phyloP scores from a whole-genome alignment of 2,888 invertebrate species.

The Ectobius pallidus region DNA sequence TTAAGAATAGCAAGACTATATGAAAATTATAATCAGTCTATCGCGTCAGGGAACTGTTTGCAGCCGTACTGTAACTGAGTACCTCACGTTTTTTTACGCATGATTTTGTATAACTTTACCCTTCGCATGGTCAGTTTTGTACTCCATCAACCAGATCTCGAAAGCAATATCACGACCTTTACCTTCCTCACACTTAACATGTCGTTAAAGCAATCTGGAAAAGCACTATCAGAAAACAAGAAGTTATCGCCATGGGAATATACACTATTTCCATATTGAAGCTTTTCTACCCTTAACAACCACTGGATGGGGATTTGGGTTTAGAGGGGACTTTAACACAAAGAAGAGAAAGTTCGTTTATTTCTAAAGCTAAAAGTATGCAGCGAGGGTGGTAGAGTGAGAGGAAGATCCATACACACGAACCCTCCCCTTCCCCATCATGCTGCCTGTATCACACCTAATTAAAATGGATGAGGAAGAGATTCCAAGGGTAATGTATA shows the following conservation, averaged over 20 bases:
- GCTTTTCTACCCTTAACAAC: not conserved
- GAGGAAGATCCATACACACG: not conserved
- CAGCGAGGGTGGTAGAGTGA: not conserved
- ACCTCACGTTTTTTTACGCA: no score
- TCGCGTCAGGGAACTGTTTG: no score
- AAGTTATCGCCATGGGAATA: not conserved
- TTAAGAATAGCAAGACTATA: no score
- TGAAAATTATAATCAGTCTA: no score
- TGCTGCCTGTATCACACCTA: not conserved
- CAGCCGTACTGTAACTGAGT: no score
- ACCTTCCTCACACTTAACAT: not conserved
- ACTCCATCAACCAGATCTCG: not conserved
- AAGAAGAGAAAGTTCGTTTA: not conserved
- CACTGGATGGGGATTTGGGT: not conserved
- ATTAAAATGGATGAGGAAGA: not conserved
- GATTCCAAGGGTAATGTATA: not conserved
- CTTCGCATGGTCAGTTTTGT: no score
- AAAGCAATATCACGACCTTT: not conserved
- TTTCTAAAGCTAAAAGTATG: not conserved
- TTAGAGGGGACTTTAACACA: not conserved
- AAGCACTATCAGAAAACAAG: not conserved
- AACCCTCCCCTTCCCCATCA: not conserved
- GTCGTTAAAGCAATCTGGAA: conserved; percentile 6
- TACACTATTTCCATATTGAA: not conserved
- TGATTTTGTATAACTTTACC: not conserved